Evolutionary conservation across 1,140 invertebrate species (phyloP), one percentile per base, ranked within the genome.

Genomic region (Sipha flava): DNA sequence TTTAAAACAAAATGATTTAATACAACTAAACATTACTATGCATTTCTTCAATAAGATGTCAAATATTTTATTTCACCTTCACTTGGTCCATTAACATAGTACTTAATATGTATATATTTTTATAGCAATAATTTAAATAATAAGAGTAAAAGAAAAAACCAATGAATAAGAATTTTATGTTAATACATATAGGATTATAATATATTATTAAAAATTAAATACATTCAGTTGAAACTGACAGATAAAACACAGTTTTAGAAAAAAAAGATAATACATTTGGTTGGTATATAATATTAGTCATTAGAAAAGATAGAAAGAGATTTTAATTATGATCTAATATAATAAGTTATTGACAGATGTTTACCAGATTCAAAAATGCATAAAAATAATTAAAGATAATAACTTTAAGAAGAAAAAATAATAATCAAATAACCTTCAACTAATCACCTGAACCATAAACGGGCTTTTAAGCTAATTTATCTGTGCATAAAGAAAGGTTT

Each of bases 141-240:
- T 43, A 66, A 66, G 31, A 40, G 23, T 34, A 43, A 16, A 3
- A 68, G n/a, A 29, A 45, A 45, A 68, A 68, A 26, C 21, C 37
- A 43, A 68, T 68, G 26, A 68, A 68, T 40, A 68, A 40, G 21
- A 68, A 45, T 16, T 68, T 23, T 2, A 77, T 34, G 21, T 57
- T 77, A 37, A 77, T 37, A 54, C 49, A 54, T 57, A 77, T 34
- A 77, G 18, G 29, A 77, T 77, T 77, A 73, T 14, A 73, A 73
- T 73, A 73, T 77, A 77, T 73, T 73, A 31, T 54, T 77, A 77
- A 52, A 77, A 77, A 54, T 57, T 77, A 57, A 37, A 77, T 77
- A 77, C 31, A 77, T 57, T 57, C 34, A 57, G 43, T 77, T 43
- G n/a, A 10, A 77, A 26, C 49, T 57, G 47, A 77, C 14, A 31